Evolutionary conservation across 1,140 invertebrate species (phyloP).

Genomic region (Drosophila obscura): DNA sequence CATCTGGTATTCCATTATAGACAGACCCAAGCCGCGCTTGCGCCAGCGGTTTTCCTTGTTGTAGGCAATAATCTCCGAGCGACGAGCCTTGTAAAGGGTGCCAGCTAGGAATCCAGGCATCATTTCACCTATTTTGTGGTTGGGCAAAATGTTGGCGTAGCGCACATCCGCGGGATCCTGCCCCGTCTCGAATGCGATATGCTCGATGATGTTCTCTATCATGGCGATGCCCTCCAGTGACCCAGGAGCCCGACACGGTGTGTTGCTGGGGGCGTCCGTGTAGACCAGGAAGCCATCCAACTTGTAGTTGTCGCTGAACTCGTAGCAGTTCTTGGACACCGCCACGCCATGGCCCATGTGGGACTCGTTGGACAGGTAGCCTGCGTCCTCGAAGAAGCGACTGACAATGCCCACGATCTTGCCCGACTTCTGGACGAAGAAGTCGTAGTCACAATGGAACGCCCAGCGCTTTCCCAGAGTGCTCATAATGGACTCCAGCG

Average conservation of each 20-base stretch:
- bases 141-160: constrained; percentile 86
- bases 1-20: constrained; percentile 88
- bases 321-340: constrained; percentile 87
- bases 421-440: constrained; percentile 87
- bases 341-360: constrained; percentile 81
- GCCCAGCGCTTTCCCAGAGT: constrained; percentile 87
- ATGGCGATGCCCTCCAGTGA: constrained; percentile 87
- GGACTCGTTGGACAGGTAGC: constrained; percentile 86
- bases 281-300: constrained; percentile 85
- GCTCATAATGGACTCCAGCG: constrained; percentile 88
- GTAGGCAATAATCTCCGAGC: constrained; percentile 86
- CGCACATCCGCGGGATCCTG: constrained; percentile 89
- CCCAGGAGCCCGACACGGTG: constrained; percentile 87
- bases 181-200: constrained; percentile 88
- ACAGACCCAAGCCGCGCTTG: constrained; percentile 89
- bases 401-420: constrained; percentile 88
- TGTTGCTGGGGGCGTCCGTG: constrained; percentile 87
- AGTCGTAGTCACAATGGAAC: constrained; percentile 84
- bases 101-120: constrained; percentile 68
- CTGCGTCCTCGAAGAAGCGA: constrained; percentile 87
- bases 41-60: constrained; percentile 91
- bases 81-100: constrained; percentile 86
- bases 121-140: constrained; percentile 83
- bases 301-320: constrained; percentile 85
- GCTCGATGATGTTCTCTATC: constrained; percentile 92